Evolutionary conservation across 2,888 invertebrate genomes (phyloP), one percentile per base, ranked within the genome.

Genomic region (Iphiclides podalirius): DNA sequence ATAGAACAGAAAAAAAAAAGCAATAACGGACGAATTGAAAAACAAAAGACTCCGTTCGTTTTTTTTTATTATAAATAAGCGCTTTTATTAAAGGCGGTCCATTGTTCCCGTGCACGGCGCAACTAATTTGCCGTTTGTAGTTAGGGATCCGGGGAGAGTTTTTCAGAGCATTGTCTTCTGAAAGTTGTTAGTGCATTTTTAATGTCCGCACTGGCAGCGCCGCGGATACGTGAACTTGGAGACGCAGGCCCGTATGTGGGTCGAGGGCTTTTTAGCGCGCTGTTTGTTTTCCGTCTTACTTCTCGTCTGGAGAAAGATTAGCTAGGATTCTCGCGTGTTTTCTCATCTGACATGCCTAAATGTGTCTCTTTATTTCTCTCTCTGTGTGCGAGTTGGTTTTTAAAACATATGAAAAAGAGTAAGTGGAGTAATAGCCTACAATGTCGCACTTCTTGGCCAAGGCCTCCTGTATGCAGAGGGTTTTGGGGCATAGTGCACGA

Each of bases 121-220:
- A 50, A 44, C 44, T 50, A 50, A 50, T 50, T 50, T 44, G 34
- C 49, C n/a, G 49, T 38, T 35, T 39, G 44, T 34, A 49, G 48
- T 39, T 44, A 35, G 34, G 44, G 13, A 14, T 36, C 39, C 34
- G 33, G 26, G 23, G 20, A 39, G 44, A 36, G 34, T 43, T 44
- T n/a, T 35, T 35, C 44, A 13, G 44, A 4, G 39, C 35, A 49
- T 49, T 49, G 49, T 49, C 44, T 49, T 44, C 15, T 39, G 17
- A 39, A 49, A 35, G 44, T 49, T 44, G 49, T 23, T 35, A n/a
- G 38, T 49, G 44, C 49, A 49, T 49, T 49, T 49, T 49, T 49
- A 38, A 49, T 49, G 44, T 44, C 34, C 26, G 34, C 44, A 3
- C 40, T 14, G 12, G 39, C 28, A 20, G n/a, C 36, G 28, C 42